phyloP scores from a whole-genome alignment of 2,888 invertebrate species.

The Lagria hirta region DNA sequence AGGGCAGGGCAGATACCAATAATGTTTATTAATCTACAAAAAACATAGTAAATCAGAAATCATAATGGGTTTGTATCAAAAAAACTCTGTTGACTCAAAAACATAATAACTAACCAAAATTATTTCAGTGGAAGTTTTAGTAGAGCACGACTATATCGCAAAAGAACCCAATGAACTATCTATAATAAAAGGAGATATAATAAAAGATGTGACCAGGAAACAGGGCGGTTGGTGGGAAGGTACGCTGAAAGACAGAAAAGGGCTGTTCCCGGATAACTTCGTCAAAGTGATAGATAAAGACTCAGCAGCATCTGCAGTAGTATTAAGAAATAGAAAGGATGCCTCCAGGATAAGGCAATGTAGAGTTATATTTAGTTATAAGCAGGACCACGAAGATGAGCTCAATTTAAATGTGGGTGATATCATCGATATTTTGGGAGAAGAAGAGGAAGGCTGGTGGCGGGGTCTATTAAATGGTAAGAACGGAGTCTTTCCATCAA shows the following conservation, averaged over 20 bases:
- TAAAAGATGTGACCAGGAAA: slow-evolving; percentile 75
- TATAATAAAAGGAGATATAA: slow-evolving; percentile 78
- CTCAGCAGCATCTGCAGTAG: slow-evolving; percentile 34
- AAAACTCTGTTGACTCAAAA: slow-evolving; percentile 1
- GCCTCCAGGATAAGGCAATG: slow-evolving; percentile 64
- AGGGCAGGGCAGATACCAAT: slow-evolving; percentile 21
- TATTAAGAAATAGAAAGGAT: slow-evolving; percentile 46
- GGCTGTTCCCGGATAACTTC: slow-evolving; percentile 94
- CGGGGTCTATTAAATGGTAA: slow-evolving; percentile 79
- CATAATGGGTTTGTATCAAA: slow-evolving; percentile 23
- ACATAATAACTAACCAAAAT: slow-evolving; percentile 3
- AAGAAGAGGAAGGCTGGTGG: slow-evolving; percentile 95
- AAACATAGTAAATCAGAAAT: slow-evolving; percentile 11
- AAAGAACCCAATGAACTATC: slow-evolving; percentile 84
- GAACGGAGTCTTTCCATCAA: slow-evolving; percentile 93
- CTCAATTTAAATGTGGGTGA: slow-evolving; percentile 84
- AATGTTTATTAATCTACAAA: slow-evolving; percentile 14
- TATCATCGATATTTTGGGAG: slow-evolving; percentile 84
- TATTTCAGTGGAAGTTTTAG: slow-evolving; percentile 73
- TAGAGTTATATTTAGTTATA: slow-evolving; percentile 86
- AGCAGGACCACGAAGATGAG: slow-evolving; percentile 92
- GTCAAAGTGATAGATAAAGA: slow-evolving; percentile 62
- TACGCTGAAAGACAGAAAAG: slow-evolving; percentile 75
- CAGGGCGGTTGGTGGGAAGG: slow-evolving; percentile 93
- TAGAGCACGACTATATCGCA: slow-evolving; percentile 84